phyloP scores from a whole-genome alignment of 2,113 vertebrate genomes.

The Malurus alboscapulatus region DNA sequence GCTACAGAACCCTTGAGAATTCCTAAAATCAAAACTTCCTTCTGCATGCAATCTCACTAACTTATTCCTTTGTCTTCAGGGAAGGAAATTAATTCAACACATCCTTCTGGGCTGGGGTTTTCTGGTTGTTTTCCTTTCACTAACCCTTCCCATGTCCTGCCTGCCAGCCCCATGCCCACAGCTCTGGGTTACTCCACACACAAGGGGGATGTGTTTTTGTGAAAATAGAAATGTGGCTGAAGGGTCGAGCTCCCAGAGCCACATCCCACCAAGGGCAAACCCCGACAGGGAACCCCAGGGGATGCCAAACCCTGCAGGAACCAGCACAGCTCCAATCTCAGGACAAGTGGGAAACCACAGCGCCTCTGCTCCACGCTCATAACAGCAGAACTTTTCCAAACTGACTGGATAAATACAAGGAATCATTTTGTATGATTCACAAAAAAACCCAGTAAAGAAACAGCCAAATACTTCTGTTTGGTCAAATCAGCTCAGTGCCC shows the following conservation, averaged over 20 bases:
- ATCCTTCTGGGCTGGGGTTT: not conserved
- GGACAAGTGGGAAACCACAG: not conserved
- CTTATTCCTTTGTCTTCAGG: not conserved
- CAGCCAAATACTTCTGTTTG: not conserved
- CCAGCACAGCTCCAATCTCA: not conserved
- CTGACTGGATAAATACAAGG: not conserved
- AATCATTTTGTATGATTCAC: not conserved
- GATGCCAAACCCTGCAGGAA: not conserved
- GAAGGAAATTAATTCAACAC: not conserved
- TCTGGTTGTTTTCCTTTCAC: not conserved
- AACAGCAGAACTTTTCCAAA: not conserved
- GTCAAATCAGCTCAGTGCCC: not conserved
- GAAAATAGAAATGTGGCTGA: not conserved
- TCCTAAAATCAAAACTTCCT: not conserved
- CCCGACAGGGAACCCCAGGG: not conserved
- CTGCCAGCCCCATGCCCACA: not conserved
- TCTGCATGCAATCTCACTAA: not conserved
- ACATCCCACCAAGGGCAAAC: not conserved
- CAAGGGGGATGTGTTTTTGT: not conserved
- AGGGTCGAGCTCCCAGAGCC: not conserved
- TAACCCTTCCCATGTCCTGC: not conserved
- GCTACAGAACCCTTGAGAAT: not conserved
- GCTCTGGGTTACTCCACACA: not conserved
- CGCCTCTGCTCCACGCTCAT: fast-evolving
- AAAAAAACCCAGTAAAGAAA: not conserved